These are phyloP conservation scores for Amphipoea oculea DNA, from an alignment of 2,888 invertebrate species.

Conservation along the genomic window DNA sequence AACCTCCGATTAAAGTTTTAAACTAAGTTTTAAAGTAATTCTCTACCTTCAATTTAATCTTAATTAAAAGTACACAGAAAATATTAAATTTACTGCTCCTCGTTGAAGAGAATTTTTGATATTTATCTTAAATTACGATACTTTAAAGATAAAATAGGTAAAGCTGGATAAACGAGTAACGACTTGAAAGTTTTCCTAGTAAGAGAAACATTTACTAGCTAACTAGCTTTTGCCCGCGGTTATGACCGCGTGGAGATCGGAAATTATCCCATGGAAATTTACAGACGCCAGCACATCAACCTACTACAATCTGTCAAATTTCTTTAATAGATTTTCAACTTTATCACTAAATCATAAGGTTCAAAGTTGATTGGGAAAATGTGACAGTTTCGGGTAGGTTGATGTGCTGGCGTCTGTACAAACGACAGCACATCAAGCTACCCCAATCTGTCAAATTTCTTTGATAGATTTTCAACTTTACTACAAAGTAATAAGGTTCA, in stretches of 20 bases:
- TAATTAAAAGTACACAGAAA: slow-evolving; percentile 49
- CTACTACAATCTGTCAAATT: too few species aligned
- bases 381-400: too few species aligned
- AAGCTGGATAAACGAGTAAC: background rate
- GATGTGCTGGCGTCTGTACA: too few species aligned
- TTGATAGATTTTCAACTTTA: too few species aligned
- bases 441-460: too few species aligned
- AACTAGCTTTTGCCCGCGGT: background rate
- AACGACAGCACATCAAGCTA: too few species aligned
- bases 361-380: too few species aligned
- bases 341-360: too few species aligned
- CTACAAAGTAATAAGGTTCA: too few species aligned
- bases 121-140: slow-evolving; percentile 33
- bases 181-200: background rate
- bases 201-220: background rate
- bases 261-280: background rate
- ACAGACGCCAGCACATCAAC: too few species aligned
- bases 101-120: slow-evolving; percentile 13
- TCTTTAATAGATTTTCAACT: too few species aligned
- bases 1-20: slow-evolving; percentile 32
- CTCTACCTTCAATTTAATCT: slow-evolving; percentile 27
- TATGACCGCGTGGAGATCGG: too few species aligned
- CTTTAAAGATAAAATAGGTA: slow-evolving; percentile 1
- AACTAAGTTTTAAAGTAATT: slow-evolving; percentile 38
- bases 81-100: slow-evolving; percentile 32